phyloP scores from a whole-genome alignment of 2,113 vertebrate species.

The Eptatretus burgeri region DNA sequence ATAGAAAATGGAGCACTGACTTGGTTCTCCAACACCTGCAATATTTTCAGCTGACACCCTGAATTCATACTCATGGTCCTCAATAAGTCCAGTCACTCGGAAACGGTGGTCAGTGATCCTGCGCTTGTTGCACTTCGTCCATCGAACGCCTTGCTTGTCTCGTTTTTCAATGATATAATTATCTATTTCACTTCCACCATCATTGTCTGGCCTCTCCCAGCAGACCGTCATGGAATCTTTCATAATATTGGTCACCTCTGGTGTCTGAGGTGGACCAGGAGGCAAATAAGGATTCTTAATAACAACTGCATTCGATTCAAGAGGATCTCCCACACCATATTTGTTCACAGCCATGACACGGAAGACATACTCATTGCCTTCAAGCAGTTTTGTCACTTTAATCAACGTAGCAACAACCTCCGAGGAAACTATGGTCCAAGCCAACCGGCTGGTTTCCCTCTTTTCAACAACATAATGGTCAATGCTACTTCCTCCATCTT shows the following conservation, averaged over 20 bases:
- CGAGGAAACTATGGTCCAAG: slow-evolving; percentile 64
- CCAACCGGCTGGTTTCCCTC: slow-evolving; percentile 76
- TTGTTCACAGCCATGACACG: slow-evolving; percentile 89
- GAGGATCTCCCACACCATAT: slow-evolving; percentile 55
- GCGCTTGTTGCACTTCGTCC: slow-evolving; percentile 92
- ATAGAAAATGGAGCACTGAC: slow-evolving; percentile 38
- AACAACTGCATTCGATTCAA: slow-evolving; percentile 59
- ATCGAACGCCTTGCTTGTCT: slow-evolving; percentile 68
- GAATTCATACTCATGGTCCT: slow-evolving; percentile 94
- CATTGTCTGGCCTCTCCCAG: slow-evolving; percentile 53
- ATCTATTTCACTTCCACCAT: slow-evolving; percentile 66
- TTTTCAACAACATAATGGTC: slow-evolving; percentile 80
- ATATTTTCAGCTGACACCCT: slow-evolving; percentile 79
- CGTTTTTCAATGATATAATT: slow-evolving; percentile 80
- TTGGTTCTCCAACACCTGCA: slow-evolving; percentile 56
- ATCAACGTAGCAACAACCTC: slow-evolving; percentile 58
- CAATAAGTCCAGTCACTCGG: slow-evolving; percentile 61
- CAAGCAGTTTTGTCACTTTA: slow-evolving; percentile 77
- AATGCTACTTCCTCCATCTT: slow-evolving; percentile 72
- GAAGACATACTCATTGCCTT: slow-evolving; percentile 92
- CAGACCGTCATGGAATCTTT: slow-evolving; percentile 92
- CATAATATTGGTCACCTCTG: slow-evolving; percentile 68
- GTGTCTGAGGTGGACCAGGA: slow-evolving; percentile 40
- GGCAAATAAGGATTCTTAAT: slow-evolving; percentile 80
- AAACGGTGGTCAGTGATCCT: slow-evolving; percentile 70